phyloP scores from a whole-genome alignment of 2,888 invertebrate species.

The Diplolepis rosae region DNA sequence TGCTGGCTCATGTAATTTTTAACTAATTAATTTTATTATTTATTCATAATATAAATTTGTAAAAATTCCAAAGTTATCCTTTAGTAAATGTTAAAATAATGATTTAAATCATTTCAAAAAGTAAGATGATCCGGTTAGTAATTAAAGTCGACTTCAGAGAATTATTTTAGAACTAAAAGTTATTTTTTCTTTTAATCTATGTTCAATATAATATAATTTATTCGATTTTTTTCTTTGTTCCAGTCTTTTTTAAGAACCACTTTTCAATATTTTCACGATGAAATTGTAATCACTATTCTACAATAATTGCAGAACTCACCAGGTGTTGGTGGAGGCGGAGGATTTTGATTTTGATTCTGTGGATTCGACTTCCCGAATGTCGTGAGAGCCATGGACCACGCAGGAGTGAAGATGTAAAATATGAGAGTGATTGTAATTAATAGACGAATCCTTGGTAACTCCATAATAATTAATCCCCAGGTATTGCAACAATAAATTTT shows the following conservation, averaged over 20 bases:
- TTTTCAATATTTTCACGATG: not conserved
- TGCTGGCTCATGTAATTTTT: too few species aligned
- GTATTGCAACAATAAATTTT: not conserved
- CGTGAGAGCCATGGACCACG: conserved; percentile 79
- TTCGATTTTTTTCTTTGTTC: not conserved
- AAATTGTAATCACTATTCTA: not conserved
- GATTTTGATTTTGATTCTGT: conserved; percentile 72
- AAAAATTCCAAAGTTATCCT: too few species aligned
- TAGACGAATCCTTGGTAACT: conserved; percentile 44
- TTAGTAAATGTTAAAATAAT: too few species aligned
- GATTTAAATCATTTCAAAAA: too few species aligned
- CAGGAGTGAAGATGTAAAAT: conserved; percentile 67
- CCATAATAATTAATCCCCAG: conserved; percentile 47
- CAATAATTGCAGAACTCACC: conserved; percentile 73
- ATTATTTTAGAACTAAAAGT: too few species aligned
- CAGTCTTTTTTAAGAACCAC: not conserved
- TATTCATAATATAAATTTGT: too few species aligned
- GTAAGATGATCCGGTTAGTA: too few species aligned
- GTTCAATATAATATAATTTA: not conserved
- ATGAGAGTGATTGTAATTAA: conserved; percentile 50
- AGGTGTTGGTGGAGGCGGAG: conserved; percentile 75
- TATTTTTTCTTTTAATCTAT: too few species aligned
- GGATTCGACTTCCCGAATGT: conserved; percentile 83
- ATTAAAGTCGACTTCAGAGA: too few species aligned
- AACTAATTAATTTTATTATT: too few species aligned